Evolutionary conservation across 2,888 invertebrate genomes (phyloP), one percentile per base, ranked within the genome.

Genomic region (Clostera curtula): DNA sequence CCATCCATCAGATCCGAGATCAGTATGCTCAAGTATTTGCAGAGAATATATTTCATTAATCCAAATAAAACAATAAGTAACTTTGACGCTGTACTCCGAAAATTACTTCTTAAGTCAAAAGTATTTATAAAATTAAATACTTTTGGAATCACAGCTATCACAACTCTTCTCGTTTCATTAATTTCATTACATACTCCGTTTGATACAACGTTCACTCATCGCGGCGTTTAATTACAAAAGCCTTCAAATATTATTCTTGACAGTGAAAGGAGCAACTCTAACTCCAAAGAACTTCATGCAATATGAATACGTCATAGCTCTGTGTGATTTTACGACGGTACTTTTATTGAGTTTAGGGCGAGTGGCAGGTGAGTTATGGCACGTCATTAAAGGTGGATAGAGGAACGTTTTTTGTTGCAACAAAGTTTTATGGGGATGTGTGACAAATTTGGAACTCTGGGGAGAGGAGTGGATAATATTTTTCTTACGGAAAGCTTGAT

Each of bases 321-420:
- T 16, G 38, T 34, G 38, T 30, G 42, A 38, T 46, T 43, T 43
- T 43, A 42, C 28, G 47, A 35, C 35, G 29, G 29, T 10, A 31
- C 28, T 43, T 43, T 46, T 46, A 43, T 46, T 43, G 38, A 42
- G 39, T 43, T 43, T 31, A 25, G 28, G 11, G 21, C 25, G 24
- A 34, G 19, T 6, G 46, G 22, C 38, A 46, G 39, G 42, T 46
- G 43, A 38, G 31, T 42, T 46, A 43, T 33, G 26, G 43, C 19
- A 30, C 33, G 12, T 35, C 23, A 28, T 45, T 34, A 33, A 27
- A 24, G 16, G 15, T 23, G 23, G 23, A 10, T 23, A 23, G 15
- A 14, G 23, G 10, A 8, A 15, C 14, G 9, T 22, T 23, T 23
- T 23, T 23, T 15, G 15, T 23, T 23, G 23, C 23, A 23, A 23